A percentile compares a stretch with the other conserved stretches of the same genome.
Evolutionary conservation across 2,888 invertebrate species (phyloP).

Genomic region (Ichneumon xanthorius): DNA sequence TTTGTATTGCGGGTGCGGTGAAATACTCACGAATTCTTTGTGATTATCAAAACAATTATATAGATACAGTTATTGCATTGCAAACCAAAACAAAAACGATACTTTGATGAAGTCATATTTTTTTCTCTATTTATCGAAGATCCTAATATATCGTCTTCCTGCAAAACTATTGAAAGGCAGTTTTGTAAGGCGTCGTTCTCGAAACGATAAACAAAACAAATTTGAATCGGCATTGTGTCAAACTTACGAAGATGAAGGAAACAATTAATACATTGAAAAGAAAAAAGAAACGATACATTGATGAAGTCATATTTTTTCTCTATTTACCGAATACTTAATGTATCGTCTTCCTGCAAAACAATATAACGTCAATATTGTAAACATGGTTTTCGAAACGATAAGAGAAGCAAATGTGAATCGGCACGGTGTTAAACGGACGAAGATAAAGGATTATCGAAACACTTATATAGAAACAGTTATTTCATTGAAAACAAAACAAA

Average conservation of each 20-base stretch:
- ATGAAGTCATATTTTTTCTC: conserved; percentile 30
- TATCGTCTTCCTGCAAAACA: conserved; percentile 46
- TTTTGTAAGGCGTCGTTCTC: no score
- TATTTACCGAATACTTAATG: not conserved
- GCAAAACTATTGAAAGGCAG: no score
- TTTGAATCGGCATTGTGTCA: no score
- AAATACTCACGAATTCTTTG: not conserved
- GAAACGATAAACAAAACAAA: no score
- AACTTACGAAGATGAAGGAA: no score
- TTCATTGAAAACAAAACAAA: not conserved
- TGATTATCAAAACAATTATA: conserved; percentile 21
- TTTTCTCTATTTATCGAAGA: no score
- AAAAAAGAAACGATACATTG: not conserved
- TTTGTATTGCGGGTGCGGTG: conserved; percentile 56
- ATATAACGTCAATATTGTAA: no score
- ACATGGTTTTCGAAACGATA: no score
- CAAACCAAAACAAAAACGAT: not conserved
- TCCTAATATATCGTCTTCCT: no score
- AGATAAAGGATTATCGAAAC: not conserved
- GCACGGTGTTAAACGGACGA: not conserved
- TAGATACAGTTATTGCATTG: conserved; percentile 4
- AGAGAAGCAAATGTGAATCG: not conserved
- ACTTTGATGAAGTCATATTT: conserved; percentile 18
- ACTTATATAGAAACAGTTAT: conserved; percentile 15
- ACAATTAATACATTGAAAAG: no score